These are phyloP conservation scores for Solen grandis DNA, from an alignment of 1,140 invertebrate genomes.

Conservation along the genomic window DNA sequence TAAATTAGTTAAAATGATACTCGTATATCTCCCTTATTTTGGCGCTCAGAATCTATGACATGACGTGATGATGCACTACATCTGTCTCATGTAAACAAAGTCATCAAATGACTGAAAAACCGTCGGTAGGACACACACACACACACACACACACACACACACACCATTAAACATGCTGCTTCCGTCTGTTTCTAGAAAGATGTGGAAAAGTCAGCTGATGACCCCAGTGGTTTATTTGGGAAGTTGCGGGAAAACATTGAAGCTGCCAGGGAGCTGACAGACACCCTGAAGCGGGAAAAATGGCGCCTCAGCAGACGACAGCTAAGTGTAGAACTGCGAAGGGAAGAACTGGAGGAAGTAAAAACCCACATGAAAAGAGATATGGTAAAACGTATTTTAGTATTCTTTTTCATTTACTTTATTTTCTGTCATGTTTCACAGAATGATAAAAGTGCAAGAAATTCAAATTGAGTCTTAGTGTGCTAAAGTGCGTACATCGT, in stretches of 20 bases:
- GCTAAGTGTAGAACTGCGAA: conserved; percentile 73
- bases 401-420: background rate
- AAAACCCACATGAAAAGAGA: conserved; percentile 71
- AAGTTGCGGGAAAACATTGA: conserved; percentile 70
- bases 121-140: too few species aligned
- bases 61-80: too few species aligned
- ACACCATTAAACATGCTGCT: too few species aligned
- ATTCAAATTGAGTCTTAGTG: background rate
- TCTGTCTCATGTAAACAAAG: too few species aligned
- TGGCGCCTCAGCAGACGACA: conserved; percentile 72
- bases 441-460: background rate
- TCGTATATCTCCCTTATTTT: too few species aligned
- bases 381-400: conserved; percentile 62
- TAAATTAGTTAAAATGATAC: too few species aligned
- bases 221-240: conserved; percentile 19
- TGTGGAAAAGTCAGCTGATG: background rate
- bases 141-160: too few species aligned
- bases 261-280: conserved; percentile 66
- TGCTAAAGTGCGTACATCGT: background rate
- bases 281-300: conserved; percentile 72
- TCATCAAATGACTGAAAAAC: too few species aligned
- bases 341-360: conserved; percentile 75
- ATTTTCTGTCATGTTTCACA: background rate
- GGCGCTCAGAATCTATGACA: too few species aligned
- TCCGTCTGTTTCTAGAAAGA: too few species aligned